A percentile compares a stretch with the other conserved stretches of the same genome.
phyloP scores from a whole-genome alignment of 2,797 vertebrate species.

The Tapirus indicus region DNA sequence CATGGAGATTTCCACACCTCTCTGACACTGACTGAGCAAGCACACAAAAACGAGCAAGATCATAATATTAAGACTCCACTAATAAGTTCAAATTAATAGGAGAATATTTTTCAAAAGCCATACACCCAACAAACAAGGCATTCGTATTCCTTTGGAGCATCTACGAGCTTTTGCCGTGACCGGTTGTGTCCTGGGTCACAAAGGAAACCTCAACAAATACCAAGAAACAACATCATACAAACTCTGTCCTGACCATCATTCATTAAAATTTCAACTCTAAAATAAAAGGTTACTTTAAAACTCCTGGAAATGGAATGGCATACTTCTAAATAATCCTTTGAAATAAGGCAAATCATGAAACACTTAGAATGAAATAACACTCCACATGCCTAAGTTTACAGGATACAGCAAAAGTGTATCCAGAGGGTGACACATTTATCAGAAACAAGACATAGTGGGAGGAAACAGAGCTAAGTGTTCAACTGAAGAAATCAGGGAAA shows the following conservation, averaged over 20 bases:
- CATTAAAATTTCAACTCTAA: not conserved
- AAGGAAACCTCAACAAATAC: not conserved
- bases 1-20: not conserved
- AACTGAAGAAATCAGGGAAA: not conserved
- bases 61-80: not conserved
- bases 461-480: not conserved
- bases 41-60: not conserved
- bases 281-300: not conserved
- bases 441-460: not conserved
- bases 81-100: not conserved
- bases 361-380: not conserved
- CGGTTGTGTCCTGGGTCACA: no score
- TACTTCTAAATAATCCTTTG: not conserved
- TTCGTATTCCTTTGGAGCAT: not conserved
- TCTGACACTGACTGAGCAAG: not conserved
- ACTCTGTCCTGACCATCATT: not conserved
- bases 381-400: not conserved
- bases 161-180: not conserved
- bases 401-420: not conserved
- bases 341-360: not conserved
- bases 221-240: not conserved
- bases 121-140: not conserved
- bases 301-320: not conserved
- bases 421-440: not conserved
- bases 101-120: not conserved